Percentiles rank a stretch among this genome's conserved stretches.
Conservation (phyloP, 2,888 invertebrate genomes). For the Biston betularia region DNA sequence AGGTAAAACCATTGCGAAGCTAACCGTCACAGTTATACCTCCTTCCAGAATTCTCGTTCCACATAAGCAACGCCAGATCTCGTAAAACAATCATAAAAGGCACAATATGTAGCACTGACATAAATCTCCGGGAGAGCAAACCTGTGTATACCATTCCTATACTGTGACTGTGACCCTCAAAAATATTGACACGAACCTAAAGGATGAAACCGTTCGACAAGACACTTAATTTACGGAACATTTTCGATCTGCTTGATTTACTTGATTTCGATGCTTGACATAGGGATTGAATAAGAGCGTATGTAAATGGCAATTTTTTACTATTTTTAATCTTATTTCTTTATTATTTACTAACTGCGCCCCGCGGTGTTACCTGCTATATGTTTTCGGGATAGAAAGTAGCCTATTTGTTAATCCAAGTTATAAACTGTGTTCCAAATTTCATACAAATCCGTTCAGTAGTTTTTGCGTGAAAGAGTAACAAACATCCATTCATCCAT, state of each 20-base stretch:
- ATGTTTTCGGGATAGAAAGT: no score
- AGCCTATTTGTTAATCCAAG: no score
- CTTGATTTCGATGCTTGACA: no score
- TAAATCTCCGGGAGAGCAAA: slow-evolving; percentile 22
- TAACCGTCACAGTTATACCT: neutral
- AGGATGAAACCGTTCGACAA: neutral
- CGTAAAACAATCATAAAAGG: slow-evolving; percentile 29
- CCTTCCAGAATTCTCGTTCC: neutral
- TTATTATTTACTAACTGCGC: no score
- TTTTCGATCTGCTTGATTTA: neutral
- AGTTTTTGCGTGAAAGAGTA: no score
- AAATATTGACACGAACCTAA: slow-evolving; percentile 24
- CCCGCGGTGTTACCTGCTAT: no score
- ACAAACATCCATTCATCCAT: no score
- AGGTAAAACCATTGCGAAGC: neutral
- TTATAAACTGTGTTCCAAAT: no score
- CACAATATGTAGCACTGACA: slow-evolving; percentile 18
- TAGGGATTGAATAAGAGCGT: no score
- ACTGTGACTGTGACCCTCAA: slow-evolving; percentile 20
- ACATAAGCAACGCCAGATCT: slow-evolving; percentile 1
- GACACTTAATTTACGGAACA: neutral
- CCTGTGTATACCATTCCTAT: slow-evolving; percentile 8
- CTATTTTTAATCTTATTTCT: no score
- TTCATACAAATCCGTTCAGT: no score
- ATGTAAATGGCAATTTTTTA: no score